Conservation (phyloP, 2,797 vertebrate genomes). For the Oceanodroma leucorhoa region DNA sequence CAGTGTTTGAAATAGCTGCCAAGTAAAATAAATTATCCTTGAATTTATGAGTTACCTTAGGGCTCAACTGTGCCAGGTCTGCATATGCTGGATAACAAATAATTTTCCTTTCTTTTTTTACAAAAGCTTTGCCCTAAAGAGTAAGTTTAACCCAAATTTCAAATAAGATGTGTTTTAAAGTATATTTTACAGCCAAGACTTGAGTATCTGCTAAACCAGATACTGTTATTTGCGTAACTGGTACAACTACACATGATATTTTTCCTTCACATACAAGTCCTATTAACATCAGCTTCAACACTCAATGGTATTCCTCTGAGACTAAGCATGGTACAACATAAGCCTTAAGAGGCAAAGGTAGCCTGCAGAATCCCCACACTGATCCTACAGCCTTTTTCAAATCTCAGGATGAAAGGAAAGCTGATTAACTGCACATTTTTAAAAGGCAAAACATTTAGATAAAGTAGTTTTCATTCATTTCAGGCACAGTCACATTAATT, state of each 20-base stretch:
- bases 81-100: constrained; percentile 26
- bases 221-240: not conserved
- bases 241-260: not conserved
- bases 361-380: not conserved
- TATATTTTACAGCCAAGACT: not conserved
- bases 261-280: not conserved
- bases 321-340: not conserved
- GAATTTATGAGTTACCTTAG: constrained; percentile 65
- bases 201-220: not conserved
- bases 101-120: constrained; percentile 6
- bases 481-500: not conserved
- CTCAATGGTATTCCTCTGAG: not conserved
- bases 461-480: not conserved
- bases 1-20: constrained; percentile 68
- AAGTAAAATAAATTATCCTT: constrained; percentile 77
- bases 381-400: not conserved
- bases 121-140: not conserved
- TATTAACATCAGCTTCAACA: not conserved
- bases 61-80: constrained; percentile 26
- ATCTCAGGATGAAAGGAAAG: not conserved
- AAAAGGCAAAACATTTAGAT: not conserved
- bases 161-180: not conserved
- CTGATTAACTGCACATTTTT: not conserved
- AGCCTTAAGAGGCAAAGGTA: not conserved
- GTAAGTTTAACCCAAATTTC: not conserved